These are phyloP conservation scores for Trachymyrmex septentrionalis DNA, from an alignment of 1,140 invertebrate genomes.

Conservation along the genomic window DNA sequence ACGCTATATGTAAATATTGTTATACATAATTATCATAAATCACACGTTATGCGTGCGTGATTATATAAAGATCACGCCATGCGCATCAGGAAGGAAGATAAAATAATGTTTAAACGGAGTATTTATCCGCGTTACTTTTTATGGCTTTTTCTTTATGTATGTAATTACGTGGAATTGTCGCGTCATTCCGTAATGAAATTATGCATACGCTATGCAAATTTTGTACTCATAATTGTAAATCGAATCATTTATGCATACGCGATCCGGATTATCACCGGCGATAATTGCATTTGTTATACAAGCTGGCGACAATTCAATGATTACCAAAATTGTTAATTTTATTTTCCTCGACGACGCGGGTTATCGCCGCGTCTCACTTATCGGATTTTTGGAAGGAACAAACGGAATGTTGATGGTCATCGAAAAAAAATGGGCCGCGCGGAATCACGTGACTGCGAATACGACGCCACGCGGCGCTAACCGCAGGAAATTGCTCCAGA, in stretches of 20 bases:
- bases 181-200: neutral
- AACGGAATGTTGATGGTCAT: slow-evolving; percentile 11
- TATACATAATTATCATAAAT: neutral
- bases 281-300: neutral
- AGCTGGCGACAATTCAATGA: neutral
- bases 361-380: neutral
- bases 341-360: neutral
- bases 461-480: slow-evolving; percentile 26
- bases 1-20: neutral
- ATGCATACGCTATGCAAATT: slow-evolving; percentile 25
- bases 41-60: neutral
- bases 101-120: neutral
- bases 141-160: neutral
- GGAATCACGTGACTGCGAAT: slow-evolving; percentile 33
- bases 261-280: neutral
- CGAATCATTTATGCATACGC: neutral
- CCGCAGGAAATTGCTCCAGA: neutral
- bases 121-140: neutral
- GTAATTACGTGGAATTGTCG: neutral
- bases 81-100: neutral
- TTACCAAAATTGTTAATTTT: neutral
- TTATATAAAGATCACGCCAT: neutral
- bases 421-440: neutral
- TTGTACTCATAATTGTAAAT: neutral
- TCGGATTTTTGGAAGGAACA: neutral